Evolutionary conservation across 2,113 vertebrate genomes (phyloP), one percentile per base, ranked within the genome.

Genomic region (Pseudolaguvia tuberculata): DNA sequence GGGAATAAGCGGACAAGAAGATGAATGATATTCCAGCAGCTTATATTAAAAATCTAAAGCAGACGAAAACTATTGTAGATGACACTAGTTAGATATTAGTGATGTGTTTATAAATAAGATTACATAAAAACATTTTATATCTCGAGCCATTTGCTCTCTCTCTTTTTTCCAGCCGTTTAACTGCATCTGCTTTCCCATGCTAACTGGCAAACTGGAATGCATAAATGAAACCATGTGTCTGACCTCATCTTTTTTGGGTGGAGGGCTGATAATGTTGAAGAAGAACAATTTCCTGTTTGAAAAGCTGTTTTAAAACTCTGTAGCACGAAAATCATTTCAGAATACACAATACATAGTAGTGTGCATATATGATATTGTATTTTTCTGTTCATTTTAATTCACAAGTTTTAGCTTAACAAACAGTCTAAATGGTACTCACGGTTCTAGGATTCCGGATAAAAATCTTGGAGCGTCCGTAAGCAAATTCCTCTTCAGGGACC

Each of bases 401-500:
- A 14, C 18, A 35, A 68, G 13, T 13, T 48, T 27, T 68, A 68
- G 23, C 15, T 18, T 25, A 6, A 17, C 47, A 25, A 31, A 51
- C 10, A 13, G 18, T 27, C n/a, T 7, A 29, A n/a, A 50, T 15
- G 29, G 52, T 62, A 72, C 81, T 82, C 52, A 99, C 97, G 71
- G 95, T 98, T 93, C 93, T 93, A 55, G 97, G 96, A 86, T 98
- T 99, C 86, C 96, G 93, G 89, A 99, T 98, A 88, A 99, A 99
- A 86, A 99, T 96, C 89, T 99, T 99, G 67, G 95, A 98, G 89
- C 94, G 93, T 8, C 97, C 96, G 21, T 94, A 96, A 0, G 96
- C 88, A 70, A 91, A 95, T 72, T 99, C 97, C 75, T 98, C 97
- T 69, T 86, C 56, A 23, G 93, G 89, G 79, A 97, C 91, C 83